These are phyloP conservation scores for Gymnoscopelus microlampas DNA, from an alignment of 2,797 vertebrate genomes.

Conservation along the genomic window DNA sequence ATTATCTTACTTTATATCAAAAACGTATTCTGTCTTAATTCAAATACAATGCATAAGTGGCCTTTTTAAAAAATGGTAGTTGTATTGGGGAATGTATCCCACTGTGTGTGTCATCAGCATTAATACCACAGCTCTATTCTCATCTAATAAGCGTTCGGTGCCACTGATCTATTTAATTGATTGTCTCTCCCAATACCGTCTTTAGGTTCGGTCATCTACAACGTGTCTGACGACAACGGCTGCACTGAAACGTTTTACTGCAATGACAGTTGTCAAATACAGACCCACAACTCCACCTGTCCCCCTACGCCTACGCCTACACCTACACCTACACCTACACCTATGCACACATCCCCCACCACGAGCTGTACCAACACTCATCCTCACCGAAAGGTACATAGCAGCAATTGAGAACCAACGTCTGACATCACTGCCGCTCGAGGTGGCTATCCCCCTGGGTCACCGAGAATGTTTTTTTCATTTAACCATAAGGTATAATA, in stretches of 20 bases:
- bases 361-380: not conserved
- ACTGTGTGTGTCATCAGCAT: too few relatives aligned
- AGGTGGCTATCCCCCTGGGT: too few relatives aligned
- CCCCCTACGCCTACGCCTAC: not conserved
- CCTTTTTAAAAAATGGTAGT: too few relatives aligned
- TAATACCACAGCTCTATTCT: constrained; percentile 4
- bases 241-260: constrained; percentile 76
- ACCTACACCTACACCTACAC: not conserved
- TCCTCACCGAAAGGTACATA: not conserved
- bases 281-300: not conserved
- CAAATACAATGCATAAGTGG: too few relatives aligned
- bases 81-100: too few relatives aligned
- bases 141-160: not conserved
- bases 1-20: too few relatives aligned
- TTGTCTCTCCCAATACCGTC: not conserved
- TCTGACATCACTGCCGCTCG: too few relatives aligned
- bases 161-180: not conserved
- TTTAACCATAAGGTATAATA: not conserved
- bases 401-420: constrained; percentile 13
- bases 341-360: not conserved
- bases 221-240: constrained; percentile 71
- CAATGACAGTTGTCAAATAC: constrained; percentile 49
- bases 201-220: constrained; percentile 79
- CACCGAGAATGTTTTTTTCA: too few relatives aligned
- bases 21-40: too few relatives aligned